Conservation (phyloP, 2,888 invertebrate genomes). For the Tenthredo livida region DNA sequence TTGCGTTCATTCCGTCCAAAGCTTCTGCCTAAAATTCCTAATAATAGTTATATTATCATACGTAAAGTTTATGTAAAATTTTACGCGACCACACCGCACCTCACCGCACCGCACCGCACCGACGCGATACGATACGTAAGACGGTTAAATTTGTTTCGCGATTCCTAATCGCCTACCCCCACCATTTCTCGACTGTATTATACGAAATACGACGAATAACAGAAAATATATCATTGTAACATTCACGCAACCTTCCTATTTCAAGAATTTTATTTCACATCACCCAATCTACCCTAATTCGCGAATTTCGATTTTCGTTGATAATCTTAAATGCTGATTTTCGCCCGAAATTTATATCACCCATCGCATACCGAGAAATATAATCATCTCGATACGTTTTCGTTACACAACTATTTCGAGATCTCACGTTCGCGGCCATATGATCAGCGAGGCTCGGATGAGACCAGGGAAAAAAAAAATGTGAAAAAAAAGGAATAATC, state of each 20-base stretch:
- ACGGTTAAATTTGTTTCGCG: background rate
- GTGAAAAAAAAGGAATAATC: background rate
- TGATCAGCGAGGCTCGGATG: background rate
- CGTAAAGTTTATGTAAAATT: conserved; percentile 8
- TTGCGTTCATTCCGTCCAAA: background rate
- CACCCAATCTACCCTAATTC: too few relatives aligned
- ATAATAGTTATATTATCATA: background rate
- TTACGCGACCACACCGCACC: background rate
- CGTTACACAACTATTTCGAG: background rate
- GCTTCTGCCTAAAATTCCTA: background rate
- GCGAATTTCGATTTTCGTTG: background rate
- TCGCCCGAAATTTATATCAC: background rate
- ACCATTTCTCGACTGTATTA: background rate
- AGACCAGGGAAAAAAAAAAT: background rate
- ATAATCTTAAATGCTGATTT: background rate
- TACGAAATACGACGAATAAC: background rate
- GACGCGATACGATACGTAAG: conserved; percentile 15
- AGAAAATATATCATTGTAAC: background rate
- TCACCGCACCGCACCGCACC: background rate
- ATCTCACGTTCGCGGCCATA: background rate
- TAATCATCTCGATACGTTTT: background rate
- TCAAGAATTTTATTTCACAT: background rate
- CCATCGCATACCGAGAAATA: background rate
- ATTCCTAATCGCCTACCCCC: background rate
- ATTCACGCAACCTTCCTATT: background rate